phyloP scores from a whole-genome alignment of 2,888 invertebrate species.

The Phalangium opilio region DNA sequence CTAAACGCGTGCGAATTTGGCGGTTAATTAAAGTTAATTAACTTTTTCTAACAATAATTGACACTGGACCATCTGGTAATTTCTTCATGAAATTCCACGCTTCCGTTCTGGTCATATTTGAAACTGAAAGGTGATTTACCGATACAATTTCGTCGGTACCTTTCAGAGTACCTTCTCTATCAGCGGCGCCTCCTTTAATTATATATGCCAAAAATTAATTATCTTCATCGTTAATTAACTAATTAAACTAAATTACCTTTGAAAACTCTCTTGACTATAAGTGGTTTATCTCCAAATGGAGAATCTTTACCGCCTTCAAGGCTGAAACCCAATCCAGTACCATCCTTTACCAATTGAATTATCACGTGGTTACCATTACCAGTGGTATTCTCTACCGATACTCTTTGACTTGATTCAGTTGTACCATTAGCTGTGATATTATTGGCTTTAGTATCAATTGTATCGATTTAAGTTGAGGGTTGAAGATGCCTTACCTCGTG shows the following conservation, averaged over 20 bases:
- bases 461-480: too few species aligned
- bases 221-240: neutral
- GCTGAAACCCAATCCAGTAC: constrained; percentile 82
- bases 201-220: too few species aligned
- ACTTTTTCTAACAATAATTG: constrained; percentile 36
- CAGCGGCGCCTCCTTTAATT: constrained; percentile 85
- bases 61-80: constrained; percentile 66
- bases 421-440: too few species aligned
- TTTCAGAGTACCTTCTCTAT: constrained; percentile 63
- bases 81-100: constrained; percentile 88
- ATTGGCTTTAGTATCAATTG: too few species aligned
- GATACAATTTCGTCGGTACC: constrained; percentile 74
- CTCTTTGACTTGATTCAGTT: too few species aligned
- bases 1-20: too few species aligned
- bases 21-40: too few species aligned
- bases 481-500: too few species aligned
- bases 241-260: constrained; percentile 51
- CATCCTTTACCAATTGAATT: constrained; percentile 48
- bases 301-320: constrained; percentile 86
- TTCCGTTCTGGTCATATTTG: constrained; percentile 74
- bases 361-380: constrained; percentile 16
- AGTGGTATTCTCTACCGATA: too few species aligned
- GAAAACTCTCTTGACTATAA: constrained; percentile 82
- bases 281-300: constrained; percentile 70
- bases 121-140: constrained; percentile 64